Evolutionary conservation across 2,113 vertebrate species (phyloP).

Genomic region (Turnix velox): DNA sequence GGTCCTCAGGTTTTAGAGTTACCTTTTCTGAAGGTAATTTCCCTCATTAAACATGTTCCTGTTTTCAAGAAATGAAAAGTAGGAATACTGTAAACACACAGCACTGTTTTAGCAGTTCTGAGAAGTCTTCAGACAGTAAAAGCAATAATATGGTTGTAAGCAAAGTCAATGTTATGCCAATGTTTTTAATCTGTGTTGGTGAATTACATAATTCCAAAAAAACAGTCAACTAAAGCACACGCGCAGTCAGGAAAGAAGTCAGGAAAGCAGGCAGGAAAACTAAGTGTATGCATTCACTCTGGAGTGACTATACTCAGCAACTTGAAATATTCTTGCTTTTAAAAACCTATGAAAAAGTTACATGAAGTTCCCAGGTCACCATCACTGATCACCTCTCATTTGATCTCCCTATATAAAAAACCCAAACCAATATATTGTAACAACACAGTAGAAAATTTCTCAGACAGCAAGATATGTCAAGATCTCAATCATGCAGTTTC

Average conservation of each 20-base stretch:
- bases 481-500: not conserved
- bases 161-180: not conserved
- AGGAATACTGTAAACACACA: not conserved
- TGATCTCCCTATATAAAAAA: not conserved
- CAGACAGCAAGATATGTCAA: not conserved
- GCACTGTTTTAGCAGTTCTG: not conserved
- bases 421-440: not conserved
- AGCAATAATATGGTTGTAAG: not conserved
- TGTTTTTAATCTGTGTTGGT: not conserved
- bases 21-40: not conserved
- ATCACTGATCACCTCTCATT: not conserved
- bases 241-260: not conserved
- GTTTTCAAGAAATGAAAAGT: not conserved
- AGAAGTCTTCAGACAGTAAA: not conserved
- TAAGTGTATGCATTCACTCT: not conserved
- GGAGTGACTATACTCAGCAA: not conserved
- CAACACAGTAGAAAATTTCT: not conserved
- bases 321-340: not conserved
- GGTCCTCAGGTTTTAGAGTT: not conserved
- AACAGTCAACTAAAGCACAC: not conserved
- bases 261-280: not conserved
- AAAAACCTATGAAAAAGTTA: not conserved
- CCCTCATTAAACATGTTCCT: not conserved
- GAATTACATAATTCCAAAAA: not conserved
- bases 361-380: not conserved